Conservation (phyloP, 1,140 invertebrate species). For the Ceratitis capitata region DNA sequence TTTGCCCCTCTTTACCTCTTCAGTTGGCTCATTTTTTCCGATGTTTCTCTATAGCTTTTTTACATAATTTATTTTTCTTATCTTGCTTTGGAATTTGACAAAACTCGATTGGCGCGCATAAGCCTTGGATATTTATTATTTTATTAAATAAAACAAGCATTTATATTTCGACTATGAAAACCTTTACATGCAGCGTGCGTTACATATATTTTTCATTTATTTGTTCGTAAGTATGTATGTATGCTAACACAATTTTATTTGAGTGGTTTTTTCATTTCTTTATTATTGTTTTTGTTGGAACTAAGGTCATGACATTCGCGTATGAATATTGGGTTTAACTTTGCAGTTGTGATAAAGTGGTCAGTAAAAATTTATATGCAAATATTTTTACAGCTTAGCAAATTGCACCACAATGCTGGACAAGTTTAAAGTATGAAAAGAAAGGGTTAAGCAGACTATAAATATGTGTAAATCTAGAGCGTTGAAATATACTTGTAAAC, state of each 20-base stretch:
- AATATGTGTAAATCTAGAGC: background rate
- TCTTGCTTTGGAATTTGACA: background rate
- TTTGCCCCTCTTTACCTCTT: no score
- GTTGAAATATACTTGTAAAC: no score
- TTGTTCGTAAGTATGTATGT: background rate
- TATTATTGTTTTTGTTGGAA: background rate
- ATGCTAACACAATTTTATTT: no score
- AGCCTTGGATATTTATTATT: constrained; percentile 9
- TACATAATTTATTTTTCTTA: background rate
- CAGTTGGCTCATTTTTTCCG: no score
- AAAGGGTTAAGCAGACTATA: background rate
- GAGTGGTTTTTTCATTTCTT: background rate
- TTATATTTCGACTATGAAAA: background rate
- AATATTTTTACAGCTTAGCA: constrained; percentile 23
- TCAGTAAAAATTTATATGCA: constrained; percentile 15
- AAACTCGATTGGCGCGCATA: background rate
- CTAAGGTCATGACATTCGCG: background rate
- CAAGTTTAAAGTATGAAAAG: background rate
- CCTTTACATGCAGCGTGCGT: background rate
- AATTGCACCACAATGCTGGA: background rate
- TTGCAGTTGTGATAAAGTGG: background rate
- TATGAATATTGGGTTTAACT: background rate
- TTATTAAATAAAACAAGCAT: background rate
- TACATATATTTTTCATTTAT: background rate
- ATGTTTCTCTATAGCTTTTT: background rate